phyloP scores from a whole-genome alignment of 1,140 invertebrate species.

The Heterodera carotae region DNA sequence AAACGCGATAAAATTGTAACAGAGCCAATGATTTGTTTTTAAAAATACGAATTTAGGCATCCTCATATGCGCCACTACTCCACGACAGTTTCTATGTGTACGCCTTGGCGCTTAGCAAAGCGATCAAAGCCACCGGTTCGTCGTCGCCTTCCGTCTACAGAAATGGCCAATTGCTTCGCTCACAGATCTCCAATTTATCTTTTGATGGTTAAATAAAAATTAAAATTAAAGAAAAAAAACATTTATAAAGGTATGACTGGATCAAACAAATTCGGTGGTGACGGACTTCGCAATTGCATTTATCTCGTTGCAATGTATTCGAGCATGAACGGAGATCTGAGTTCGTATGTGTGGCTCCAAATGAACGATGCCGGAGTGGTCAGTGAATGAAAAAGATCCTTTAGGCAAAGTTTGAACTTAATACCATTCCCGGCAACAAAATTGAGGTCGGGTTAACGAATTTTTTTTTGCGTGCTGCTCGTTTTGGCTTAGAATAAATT shows the following conservation, averaged over 20 bases:
- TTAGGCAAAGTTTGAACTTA: no score
- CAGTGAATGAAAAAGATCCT: neutral
- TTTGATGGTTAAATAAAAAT: neutral
- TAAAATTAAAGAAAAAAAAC: neutral
- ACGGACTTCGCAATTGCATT: neutral
- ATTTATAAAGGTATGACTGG: neutral
- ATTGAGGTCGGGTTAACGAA: no score
- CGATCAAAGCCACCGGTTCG: neutral
- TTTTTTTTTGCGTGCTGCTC: no score
- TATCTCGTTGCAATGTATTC: neutral
- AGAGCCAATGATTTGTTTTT: no score
- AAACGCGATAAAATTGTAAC: no score
- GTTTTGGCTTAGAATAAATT: neutral
- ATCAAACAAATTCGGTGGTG: neutral
- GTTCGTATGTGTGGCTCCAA: neutral
- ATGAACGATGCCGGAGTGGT: constrained; percentile 4
- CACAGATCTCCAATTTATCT: neutral
- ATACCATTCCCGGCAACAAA: no score
- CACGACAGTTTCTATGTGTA: neutral
- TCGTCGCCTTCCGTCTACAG: neutral
- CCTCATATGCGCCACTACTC: neutral
- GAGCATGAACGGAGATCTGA: neutral
- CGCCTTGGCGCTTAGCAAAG: neutral
- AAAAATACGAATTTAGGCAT: neutral
- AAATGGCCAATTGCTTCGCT: neutral